Evolutionary conservation across 1,140 invertebrate species (phyloP).

Genomic region (Pogonognathellus flavescens): DNA sequence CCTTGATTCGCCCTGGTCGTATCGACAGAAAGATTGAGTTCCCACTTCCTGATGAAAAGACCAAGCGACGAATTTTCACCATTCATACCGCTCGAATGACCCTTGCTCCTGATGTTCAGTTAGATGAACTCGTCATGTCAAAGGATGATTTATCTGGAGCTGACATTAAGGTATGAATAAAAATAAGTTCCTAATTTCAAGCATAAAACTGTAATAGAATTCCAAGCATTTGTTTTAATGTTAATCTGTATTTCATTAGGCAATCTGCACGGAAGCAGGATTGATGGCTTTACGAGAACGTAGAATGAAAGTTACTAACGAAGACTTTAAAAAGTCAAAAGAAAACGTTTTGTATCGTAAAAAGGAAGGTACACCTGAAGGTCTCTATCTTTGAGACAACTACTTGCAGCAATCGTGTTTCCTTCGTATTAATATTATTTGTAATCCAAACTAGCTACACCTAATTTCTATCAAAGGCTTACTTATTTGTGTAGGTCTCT

Average conservation of each 20-base stretch:
- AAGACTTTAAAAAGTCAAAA: slow-evolving; percentile 99
- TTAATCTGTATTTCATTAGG: slow-evolving; percentile 75
- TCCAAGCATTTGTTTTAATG: slow-evolving; percentile 23
- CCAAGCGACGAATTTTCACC: slow-evolving; percentile 96
- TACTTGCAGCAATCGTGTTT: background rate
- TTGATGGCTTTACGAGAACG: slow-evolving; percentile 96
- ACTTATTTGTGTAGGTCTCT: no score
- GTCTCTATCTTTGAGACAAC: slow-evolving; percentile 90
- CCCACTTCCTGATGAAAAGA: slow-evolving; percentile 99
- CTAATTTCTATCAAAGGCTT: no score
- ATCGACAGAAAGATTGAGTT: slow-evolving; percentile 99
- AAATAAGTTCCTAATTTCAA: no score
- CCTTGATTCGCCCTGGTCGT: slow-evolving; percentile 96
- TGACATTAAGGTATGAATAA: slow-evolving; percentile 77
- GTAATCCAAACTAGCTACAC: no score
- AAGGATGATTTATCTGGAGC: slow-evolving; percentile 99
- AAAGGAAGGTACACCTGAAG: slow-evolving; percentile 99
- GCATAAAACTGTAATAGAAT: no score
- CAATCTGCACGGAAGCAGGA: slow-evolving; percentile 99
- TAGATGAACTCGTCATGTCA: slow-evolving; percentile 98
- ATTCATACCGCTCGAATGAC: slow-evolving; percentile 99
- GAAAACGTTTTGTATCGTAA: slow-evolving; percentile 99
- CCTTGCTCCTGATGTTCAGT: slow-evolving; percentile 95
- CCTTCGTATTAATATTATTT: no score
- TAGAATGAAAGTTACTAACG: slow-evolving; percentile 99